These are phyloP conservation scores for Tetropium fuscum DNA, from an alignment of 2,888 invertebrate species.

Conservation along the genomic window DNA sequence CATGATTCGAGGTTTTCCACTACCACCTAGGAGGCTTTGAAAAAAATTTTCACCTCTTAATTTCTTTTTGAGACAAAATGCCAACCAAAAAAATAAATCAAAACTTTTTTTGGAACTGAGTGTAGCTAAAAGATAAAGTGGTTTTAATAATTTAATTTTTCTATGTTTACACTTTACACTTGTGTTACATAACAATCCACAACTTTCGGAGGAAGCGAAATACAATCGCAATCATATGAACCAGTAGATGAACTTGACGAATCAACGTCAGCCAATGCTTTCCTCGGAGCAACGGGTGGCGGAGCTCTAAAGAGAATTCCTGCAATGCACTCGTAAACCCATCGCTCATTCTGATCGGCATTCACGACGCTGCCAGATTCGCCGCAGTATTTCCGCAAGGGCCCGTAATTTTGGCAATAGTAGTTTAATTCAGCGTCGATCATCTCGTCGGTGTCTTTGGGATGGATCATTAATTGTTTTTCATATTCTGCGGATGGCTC, in stretches of 20 bases:
- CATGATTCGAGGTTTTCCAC: too few relatives aligned
- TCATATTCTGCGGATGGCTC: slow-evolving; percentile 38
- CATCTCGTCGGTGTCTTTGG: slow-evolving; percentile 55
- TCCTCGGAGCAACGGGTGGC: slow-evolving; percentile 41
- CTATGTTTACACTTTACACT: too few relatives aligned
- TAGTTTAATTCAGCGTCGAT: slow-evolving; percentile 61
- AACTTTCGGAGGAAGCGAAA: slow-evolving; percentile 33
- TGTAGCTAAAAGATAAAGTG: too few relatives aligned
- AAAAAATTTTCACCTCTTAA: too few relatives aligned
- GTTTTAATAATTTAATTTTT: too few relatives aligned
- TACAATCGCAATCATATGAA: slow-evolving; percentile 32
- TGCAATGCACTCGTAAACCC: slow-evolving; percentile 48
- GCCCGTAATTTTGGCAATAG: slow-evolving; percentile 63
- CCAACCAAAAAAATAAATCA: too few relatives aligned
- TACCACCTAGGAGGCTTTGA: too few relatives aligned
- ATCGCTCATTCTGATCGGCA: slow-evolving; percentile 59
- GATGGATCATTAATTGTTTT: slow-evolving; percentile 56
- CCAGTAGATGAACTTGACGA: slow-evolving; percentile 18
- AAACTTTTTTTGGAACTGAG: too few relatives aligned
- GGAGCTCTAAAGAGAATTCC: slow-evolving; percentile 54
- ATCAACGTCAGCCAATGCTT: slow-evolving; percentile 29
- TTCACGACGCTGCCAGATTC: slow-evolving; percentile 58
- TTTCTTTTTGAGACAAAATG: too few relatives aligned
- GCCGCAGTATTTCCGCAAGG: slow-evolving; percentile 62
- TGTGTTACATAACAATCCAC: slow-evolving; percentile 31